phyloP scores from a whole-genome alignment of 2,113 vertebrate genomes.

The Centrocercus urophasianus region DNA sequence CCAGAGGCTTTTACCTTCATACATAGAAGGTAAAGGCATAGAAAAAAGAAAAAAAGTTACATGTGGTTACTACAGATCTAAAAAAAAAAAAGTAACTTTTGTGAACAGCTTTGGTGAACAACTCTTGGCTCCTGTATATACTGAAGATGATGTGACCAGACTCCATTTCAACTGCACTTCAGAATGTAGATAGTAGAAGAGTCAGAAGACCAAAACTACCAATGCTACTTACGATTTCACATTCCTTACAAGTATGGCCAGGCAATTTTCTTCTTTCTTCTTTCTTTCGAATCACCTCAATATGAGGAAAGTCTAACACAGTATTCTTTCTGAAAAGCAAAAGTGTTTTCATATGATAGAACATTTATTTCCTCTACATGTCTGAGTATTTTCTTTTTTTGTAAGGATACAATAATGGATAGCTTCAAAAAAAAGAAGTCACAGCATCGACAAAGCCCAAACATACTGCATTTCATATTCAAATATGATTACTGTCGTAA shows the following conservation, averaged over 20 bases:
- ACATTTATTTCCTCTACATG: neutral
- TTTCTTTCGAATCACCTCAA: conserved; percentile 94
- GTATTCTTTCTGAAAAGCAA: conserved; percentile 74
- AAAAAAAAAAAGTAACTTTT: neutral
- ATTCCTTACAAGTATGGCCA: conserved; percentile 96
- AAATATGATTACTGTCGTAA: neutral
- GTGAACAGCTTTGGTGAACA: neutral
- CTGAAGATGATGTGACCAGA: neutral
- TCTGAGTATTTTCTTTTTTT: neutral
- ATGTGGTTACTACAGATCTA: neutral
- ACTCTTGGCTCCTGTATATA: neutral
- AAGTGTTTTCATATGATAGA: neutral
- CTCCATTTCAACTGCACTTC: neutral
- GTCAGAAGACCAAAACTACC: neutral
- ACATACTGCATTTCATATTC: neutral
- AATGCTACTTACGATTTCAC: conserved; percentile 88
- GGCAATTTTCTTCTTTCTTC: conserved; percentile 93
- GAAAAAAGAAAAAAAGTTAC: neutral
- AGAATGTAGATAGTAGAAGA: neutral
- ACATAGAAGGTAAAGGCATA: neutral
- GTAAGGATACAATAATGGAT: neutral
- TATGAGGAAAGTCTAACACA: conserved; percentile 84
- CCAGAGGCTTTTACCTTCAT: neutral
- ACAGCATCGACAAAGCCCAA: neutral
- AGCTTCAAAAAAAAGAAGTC: neutral